Evolutionary conservation across 2,888 invertebrate species (phyloP).

Genomic region (Heteromurus nitidus): DNA sequence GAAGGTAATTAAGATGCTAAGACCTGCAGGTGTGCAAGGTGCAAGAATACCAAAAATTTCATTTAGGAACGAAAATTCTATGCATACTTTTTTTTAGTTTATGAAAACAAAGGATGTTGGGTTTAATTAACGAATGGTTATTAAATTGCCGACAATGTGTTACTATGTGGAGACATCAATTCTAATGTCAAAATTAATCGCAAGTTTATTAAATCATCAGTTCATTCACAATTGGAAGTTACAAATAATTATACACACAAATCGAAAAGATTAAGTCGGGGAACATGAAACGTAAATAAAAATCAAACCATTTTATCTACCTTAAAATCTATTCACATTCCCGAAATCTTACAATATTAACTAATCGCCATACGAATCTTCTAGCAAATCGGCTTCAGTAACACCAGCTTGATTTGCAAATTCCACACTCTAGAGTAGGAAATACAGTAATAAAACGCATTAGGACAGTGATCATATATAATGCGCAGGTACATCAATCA

Average conservation of each 20-base stretch:
- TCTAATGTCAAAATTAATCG: too few relatives aligned
- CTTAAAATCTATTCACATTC: neutral
- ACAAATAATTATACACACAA: neutral
- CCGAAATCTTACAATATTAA: too few relatives aligned
- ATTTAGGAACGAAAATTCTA: neutral
- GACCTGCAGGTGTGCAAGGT: too few relatives aligned
- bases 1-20: too few relatives aligned
- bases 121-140: too few relatives aligned
- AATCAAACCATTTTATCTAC: neutral
- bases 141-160: too few relatives aligned
- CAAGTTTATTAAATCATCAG: neutral
- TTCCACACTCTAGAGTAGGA: slow-evolving; percentile 64
- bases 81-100: neutral
- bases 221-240: too few relatives aligned
- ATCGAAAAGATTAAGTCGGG: neutral
- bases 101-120: neutral
- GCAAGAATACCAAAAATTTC: too few relatives aligned
- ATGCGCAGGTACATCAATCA: neutral
- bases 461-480: neutral
- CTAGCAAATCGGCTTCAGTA: slow-evolving; percentile 59
- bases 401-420: slow-evolving; percentile 66
- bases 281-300: neutral
- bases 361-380: slow-evolving; percentile 35
- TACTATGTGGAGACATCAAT: too few relatives aligned
- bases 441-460: neutral